Evolutionary conservation across 2,888 invertebrate species (phyloP), one percentile per base, ranked within the genome.

Genomic region (Crepidodera aurea): DNA sequence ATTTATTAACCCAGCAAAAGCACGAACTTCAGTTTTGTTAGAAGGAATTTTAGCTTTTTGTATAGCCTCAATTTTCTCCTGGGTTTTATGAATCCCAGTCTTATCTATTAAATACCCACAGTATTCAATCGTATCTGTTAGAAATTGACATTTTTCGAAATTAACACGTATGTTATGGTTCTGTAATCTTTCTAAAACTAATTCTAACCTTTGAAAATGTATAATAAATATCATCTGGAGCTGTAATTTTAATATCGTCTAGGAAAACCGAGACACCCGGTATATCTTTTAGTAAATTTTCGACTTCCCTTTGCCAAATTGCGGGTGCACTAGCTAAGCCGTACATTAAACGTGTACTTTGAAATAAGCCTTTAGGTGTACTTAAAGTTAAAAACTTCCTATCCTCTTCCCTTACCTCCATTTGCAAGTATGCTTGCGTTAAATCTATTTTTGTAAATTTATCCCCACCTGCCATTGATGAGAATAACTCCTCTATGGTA

Each of bases 361-460:
- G 64, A 61, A 68, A 78, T 12, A 78, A 54, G 2, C 77, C 78
- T 55, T 76, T 75, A 54, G 75, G 77, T 1, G 77, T 79, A 62
- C 60, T 77, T 51, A 79, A 66, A 2, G 77, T 79, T 13, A 77
- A 54, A 16, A 73, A 67, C 15, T 77, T 64, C 55, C 71, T 65
- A 62, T 73, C 71, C 13, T 74, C 72, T 2, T 71, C 72, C 34
- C 72, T 70, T 19, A 79, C 66, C 68, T 75, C 73, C 18, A 78
- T 42, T 59, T 80, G 78, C 63, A 77, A 69, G 57, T 78, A 80
- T 1, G 79, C 78, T 39, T 71, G 1, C n/a, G 59, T 60, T 13
- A 78, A 67, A 68, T 78, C 75, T 22, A 70, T 19, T 66, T 68
- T 67, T 13, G 66, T 55, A 51, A 67, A 68, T 19, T 57, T 46